A percentile compares a stretch with the other conserved stretches of the same genome.
Conservation (phyloP, 2,888 invertebrate species). For the Sussaba pulchella region DNA sequence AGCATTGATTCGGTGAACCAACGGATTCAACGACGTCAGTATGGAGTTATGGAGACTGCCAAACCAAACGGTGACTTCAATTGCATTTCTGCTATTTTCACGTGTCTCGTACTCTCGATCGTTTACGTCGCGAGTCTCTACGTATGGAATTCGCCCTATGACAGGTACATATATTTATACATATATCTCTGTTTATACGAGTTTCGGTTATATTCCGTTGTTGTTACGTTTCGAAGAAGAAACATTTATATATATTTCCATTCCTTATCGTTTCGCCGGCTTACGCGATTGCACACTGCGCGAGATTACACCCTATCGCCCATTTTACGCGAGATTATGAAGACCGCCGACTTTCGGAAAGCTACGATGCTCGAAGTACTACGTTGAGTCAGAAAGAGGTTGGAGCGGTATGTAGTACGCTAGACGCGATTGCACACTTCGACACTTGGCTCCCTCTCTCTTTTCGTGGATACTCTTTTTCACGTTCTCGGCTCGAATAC, state of each 20-base stretch:
- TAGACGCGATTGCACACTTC: conserved; percentile 21
- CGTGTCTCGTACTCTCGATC: conserved; percentile 91
- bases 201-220: background rate
- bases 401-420: background rate
- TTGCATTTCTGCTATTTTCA: conserved; percentile 88
- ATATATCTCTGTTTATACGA: background rate
- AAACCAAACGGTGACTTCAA: conserved; percentile 78
- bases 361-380: background rate
- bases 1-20: too few relatives aligned
- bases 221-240: background rate
- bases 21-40: conserved; percentile 72
- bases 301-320: conserved; percentile 44
- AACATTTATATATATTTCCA: background rate
- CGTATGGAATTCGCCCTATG: conserved; percentile 92
- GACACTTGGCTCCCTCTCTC: conserved; percentile 5
- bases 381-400: too few relatives aligned
- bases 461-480: background rate
- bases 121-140: conserved; percentile 95
- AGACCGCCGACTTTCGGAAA: conserved; percentile 5
- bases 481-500: too few relatives aligned
- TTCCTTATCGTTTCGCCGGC: background rate
- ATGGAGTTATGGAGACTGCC: conserved; percentile 81
- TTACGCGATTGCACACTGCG: background rate
- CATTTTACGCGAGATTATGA: conserved; percentile 33
- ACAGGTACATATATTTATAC: conserved; percentile 86